Conservation (phyloP, 2,888 invertebrate species). For the Strigamia transsilvanica region DNA sequence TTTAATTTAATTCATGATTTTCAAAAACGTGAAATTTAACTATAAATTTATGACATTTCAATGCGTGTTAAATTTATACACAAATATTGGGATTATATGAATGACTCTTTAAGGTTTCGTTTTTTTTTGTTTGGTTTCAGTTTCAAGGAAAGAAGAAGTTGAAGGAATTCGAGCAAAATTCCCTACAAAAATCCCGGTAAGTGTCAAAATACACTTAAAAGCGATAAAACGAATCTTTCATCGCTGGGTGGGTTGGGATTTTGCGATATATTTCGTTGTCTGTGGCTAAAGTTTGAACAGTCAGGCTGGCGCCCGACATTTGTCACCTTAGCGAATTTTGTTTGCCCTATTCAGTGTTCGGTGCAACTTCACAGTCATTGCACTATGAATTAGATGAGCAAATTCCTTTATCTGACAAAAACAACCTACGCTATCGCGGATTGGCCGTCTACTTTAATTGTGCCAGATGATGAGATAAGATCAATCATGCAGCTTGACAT, state of each 20-base stretch:
- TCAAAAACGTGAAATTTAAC: not conserved
- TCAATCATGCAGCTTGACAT: not conserved
- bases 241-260: not conserved
- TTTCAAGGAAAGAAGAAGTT: constrained; percentile 77
- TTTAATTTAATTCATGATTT: not conserved
- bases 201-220: constrained; percentile 62
- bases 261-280: not conserved
- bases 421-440: constrained; percentile 11
- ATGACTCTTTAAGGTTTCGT: not conserved
- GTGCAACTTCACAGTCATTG: constrained; percentile 51
- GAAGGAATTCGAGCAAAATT: constrained; percentile 79
- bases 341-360: not conserved
- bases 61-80: not conserved
- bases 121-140: constrained; percentile 65
- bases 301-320: not conserved
- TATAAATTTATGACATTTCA: not conserved
- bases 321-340: not conserved
- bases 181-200: constrained; percentile 82
- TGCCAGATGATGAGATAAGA: constrained; percentile 27
- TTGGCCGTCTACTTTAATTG: constrained; percentile 41
- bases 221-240: not conserved
- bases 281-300: not conserved
- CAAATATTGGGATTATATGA: not conserved
- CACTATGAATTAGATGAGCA: constrained; percentile 51
- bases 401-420: not conserved